A percentile compares a stretch with the other conserved stretches of the same genome.
Conservation (phyloP, 2,113 vertebrate genomes). For the Chelonoidis abingdonii region DNA sequence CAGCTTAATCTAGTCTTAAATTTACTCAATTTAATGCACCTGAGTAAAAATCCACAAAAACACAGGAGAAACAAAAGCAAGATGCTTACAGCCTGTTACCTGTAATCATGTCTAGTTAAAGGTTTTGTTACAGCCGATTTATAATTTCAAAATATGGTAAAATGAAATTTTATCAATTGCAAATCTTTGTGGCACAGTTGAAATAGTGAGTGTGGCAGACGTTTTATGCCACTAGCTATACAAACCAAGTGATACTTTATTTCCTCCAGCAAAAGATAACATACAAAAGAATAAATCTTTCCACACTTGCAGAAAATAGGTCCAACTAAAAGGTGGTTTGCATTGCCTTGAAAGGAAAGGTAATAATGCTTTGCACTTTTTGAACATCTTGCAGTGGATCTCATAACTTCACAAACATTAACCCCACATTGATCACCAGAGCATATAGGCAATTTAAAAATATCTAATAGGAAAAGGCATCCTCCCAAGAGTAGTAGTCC, state of each 20-base stretch:
- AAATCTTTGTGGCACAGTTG: background rate
- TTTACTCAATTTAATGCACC: background rate
- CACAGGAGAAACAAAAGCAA: no score
- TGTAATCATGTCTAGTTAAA: background rate
- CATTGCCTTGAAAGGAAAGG: background rate
- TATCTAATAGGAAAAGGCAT: conserved; percentile 64
- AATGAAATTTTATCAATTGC: background rate
- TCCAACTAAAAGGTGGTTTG: background rate
- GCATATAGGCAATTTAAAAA: conserved; percentile 70
- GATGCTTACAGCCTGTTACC: no score
- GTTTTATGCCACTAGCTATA: no score
- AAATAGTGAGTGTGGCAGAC: background rate
- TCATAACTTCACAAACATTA: background rate
- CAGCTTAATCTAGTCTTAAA: background rate
- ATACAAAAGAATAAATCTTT: background rate
- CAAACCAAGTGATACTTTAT: accelerated
- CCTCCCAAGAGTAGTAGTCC: background rate
- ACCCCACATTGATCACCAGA: conserved; percentile 29
- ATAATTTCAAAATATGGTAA: conserved; percentile 30
- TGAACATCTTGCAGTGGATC: conserved; percentile 20
- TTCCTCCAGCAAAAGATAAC: background rate
- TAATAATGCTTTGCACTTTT: background rate
- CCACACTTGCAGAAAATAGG: background rate
- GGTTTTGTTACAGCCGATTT: background rate
- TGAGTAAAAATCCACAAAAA: background rate